Evolutionary conservation across 2,888 invertebrate species (phyloP), one percentile per base, ranked within the genome.

Genomic region (Drosophila formosana): DNA sequence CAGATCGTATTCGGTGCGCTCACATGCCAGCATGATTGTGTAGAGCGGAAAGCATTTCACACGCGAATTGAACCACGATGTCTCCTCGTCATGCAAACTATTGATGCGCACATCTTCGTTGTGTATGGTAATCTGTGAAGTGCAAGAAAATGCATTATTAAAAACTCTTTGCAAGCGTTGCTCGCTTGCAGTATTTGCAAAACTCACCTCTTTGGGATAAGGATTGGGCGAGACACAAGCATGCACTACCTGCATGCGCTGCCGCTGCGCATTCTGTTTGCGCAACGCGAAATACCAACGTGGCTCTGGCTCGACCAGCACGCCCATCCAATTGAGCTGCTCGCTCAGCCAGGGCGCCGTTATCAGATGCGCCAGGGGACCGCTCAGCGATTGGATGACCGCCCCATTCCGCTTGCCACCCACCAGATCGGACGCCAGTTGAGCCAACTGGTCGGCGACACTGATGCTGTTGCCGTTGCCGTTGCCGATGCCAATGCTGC

Each of bases 41-140:
- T 95, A 96, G 71, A 97, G 93, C 62, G 97, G 97, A 91, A 97
- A 96, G 92, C 97, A 97, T 90, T 96, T 96, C 72, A 97, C 95
- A 82, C 96, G 94, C 37, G 96, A 95, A 53, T 94, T 94, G 91
- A 95, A 95, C 93, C 93, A 93, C 67, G 94, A 94, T 30, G 93
- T 93, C 82, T 94, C 92, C 82, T 94, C 94, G 61, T 94, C 93
- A 55, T 93, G 88, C 82, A 93, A 80, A 78, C 93, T 93, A 80
- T 94, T 94, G 30, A 94, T 93, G 86, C 93, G 93, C 62, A 94
- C 93, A 81, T 92, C 91, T 82, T 93, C 93, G 74, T 93, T 93
- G 78, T 93, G 93, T 72, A 93, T 92, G 58, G 93, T 93, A 62
- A 94, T 93, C 93, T 94, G 66, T 11, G 26, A 4, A n/a, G n/a